Percentiles rank a stretch among this genome's conserved stretches.
phyloP scores from a whole-genome alignment of 2,888 invertebrate genomes.

The Tetranychus piercei region DNA sequence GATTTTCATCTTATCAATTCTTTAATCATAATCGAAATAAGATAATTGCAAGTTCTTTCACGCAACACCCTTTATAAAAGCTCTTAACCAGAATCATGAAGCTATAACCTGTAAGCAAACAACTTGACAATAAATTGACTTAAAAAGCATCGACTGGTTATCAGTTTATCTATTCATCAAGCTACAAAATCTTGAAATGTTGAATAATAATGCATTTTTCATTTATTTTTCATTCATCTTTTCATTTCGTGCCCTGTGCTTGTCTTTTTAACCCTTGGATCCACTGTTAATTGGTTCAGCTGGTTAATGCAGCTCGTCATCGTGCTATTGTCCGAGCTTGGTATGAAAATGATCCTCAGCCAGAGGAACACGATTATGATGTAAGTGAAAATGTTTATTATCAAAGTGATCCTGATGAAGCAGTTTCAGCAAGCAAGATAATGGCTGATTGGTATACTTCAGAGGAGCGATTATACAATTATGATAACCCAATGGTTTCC shows the following conservation, averaged over 20 bases:
- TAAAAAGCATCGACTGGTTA: too few species aligned
- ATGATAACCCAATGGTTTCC: background rate
- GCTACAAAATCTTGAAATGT: too few species aligned
- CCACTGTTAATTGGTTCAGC: background rate
- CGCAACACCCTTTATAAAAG: too few species aligned
- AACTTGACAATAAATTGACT: too few species aligned
- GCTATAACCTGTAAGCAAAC: too few species aligned
- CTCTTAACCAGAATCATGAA: too few species aligned
- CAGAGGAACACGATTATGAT: background rate
- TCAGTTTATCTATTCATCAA: too few species aligned
- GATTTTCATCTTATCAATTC: too few species aligned
- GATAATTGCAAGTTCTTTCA: too few species aligned
- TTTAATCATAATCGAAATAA: too few species aligned
- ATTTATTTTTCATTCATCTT: background rate
- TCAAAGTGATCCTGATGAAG: background rate
- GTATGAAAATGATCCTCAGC: background rate
- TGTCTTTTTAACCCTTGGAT: too few species aligned
- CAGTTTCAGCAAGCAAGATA: background rate
- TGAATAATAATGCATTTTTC: background rate
- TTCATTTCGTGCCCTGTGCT: background rate
- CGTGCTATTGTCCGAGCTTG: background rate
- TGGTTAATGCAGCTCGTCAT: background rate
- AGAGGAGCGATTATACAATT: background rate
- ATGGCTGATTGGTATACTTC: background rate
- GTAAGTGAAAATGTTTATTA: background rate